Evolutionary conservation across 1,140 invertebrate species (phyloP).

Genomic region (Cherax destructor): DNA sequence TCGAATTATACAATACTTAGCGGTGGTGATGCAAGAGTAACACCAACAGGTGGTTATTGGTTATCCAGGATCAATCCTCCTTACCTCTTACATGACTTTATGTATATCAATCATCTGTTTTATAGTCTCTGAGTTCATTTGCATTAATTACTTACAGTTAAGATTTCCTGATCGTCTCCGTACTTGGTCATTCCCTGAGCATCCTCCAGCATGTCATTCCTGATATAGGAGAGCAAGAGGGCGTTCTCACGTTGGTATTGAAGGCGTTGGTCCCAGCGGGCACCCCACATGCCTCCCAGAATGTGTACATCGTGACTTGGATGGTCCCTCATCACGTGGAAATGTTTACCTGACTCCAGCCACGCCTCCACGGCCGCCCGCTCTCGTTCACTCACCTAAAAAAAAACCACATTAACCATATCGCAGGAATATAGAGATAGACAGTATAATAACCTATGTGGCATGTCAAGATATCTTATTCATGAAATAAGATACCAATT

Average conservation of each 20-base stretch:
- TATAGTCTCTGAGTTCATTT: no score
- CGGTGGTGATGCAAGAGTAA: no score
- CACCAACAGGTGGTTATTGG: no score
- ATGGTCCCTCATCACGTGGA: constrained; percentile 74
- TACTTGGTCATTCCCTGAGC: neutral
- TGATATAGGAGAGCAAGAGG: neutral
- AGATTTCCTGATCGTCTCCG: constrained; percentile 33
- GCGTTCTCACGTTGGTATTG: neutral
- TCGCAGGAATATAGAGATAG: no score
- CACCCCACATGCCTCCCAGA: constrained; percentile 68
- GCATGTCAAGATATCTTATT: no score
- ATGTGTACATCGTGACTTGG: constrained; percentile 55
- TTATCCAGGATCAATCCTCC: no score
- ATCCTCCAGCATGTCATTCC: constrained; percentile 10
- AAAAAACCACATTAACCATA: neutral
- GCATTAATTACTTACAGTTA: constrained; percentile 9
- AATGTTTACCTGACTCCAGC: constrained; percentile 64
- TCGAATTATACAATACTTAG: no score
- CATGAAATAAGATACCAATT: no score
- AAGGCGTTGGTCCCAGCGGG: constrained; percentile 13
- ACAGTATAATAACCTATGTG: no score
- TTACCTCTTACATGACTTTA: no score
- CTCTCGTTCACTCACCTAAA: constrained; percentile 46
- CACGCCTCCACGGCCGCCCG: constrained; percentile 72
- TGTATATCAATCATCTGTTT: no score